A percentile compares a stretch with the other conserved stretches of the same genome.
These are phyloP conservation scores for Himalopsyche kuldschensis DNA, from an alignment of 2,888 invertebrate species.

Conservation along the genomic window DNA sequence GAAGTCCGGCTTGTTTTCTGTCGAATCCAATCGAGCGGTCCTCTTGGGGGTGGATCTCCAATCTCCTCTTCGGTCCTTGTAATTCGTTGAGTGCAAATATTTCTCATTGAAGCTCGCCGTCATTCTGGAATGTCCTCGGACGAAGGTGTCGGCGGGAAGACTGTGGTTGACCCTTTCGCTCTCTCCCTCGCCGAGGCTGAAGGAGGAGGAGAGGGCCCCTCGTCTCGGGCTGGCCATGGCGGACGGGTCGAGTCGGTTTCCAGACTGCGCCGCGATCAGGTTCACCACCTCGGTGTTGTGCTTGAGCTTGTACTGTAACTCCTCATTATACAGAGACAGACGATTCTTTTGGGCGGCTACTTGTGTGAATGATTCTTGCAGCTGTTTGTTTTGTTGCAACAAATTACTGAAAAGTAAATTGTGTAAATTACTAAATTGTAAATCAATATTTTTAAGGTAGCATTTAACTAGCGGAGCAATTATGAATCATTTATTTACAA, in stretches of 20 bases:
- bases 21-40: slow-evolving; percentile 20
- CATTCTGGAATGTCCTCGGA: slow-evolving; percentile 25
- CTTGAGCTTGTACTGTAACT: slow-evolving; percentile 82
- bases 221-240: not conserved
- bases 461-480: too few species aligned
- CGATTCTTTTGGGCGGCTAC: slow-evolving; percentile 79
- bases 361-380: slow-evolving; percentile 73
- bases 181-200: slow-evolving; percentile 11
- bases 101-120: slow-evolving; percentile 47
- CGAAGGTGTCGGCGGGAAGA: slow-evolving; percentile 28
- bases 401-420: slow-evolving; percentile 57
- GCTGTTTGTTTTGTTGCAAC: slow-evolving; percentile 69
- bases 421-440: not conserved
- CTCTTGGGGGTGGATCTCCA: slow-evolving; percentile 22
- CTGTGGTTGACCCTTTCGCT: slow-evolving; percentile 19
- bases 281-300: slow-evolving; percentile 74
- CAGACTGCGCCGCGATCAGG: slow-evolving; percentile 22
- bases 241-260: not conserved
- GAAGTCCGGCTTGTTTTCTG: slow-evolving; percentile 14
- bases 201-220: slow-evolving; percentile 6
- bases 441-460: too few species aligned
- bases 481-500: too few species aligned
- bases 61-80: slow-evolving; percentile 18
- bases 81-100: slow-evolving; percentile 37
- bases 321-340: slow-evolving; percentile 82